Base-by-base conservation (phyloP, 2,888 invertebrate genomes). In the Cynaeus angustus region DNA sequence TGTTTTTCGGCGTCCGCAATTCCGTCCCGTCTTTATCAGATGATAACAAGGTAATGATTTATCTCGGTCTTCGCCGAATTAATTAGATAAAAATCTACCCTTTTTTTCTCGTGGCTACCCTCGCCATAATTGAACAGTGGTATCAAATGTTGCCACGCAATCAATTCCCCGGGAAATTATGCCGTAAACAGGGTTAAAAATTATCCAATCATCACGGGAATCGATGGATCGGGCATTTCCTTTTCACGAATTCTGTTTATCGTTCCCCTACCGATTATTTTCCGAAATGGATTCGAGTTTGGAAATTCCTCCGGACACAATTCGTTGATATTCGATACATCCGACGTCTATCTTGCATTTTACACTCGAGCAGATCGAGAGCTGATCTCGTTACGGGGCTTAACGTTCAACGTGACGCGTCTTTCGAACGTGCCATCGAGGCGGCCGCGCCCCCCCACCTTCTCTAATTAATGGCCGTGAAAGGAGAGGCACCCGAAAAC, bases 261-360 rank as follows among this genome's bases (percentile, higher is more conserved):
- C 62, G 45, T 53, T 64, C 62, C 52, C 62, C 52, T 37, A 50
- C 62, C 62, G 62, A 50, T 62, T 62, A 50, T 64, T 64, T 64
- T 43, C 53, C 28, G 52, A 53, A 64, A 64, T 53, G 52, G 62
- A 38, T 62, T 50, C 53, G 21, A 33, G 53, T 65, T 45, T 41
- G 52, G 64, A 53, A 53, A 53, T 33, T 45, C 59, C 59, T 43
- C 53, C 58, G 56, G 66, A 56, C 56, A 66, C 56, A 66, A 66
- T 66, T 65, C 43, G 21, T 30, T 33, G 66, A 66, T 56, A 66
- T 66, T 66, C 66, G 66, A 66, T 66, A 66, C 58, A 48, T 66
- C 28, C 66, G 66, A 46, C 56, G 56, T 66, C 66, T 66, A 66
- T 66, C 66, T 66, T 66, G 66, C 66, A 66, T 66, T 66, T 66